These are phyloP conservation scores for Drosophila sp. DNA, from an alignment of 1,140 invertebrate species.

Conservation along the genomic window DNA sequence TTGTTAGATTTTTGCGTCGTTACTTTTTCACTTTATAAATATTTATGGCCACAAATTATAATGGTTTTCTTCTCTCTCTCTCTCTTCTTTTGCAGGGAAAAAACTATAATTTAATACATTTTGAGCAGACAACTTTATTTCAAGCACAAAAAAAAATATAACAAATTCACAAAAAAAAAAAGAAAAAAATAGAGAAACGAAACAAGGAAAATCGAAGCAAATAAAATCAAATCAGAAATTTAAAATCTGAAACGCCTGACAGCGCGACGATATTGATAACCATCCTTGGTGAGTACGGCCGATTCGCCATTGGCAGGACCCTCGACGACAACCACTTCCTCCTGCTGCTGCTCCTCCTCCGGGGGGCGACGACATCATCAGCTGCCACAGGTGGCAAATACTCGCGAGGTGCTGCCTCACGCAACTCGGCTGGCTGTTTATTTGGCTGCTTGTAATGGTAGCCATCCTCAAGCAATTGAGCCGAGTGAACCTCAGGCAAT, in stretches of 20 bases:
- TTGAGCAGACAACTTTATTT: slow-evolving; percentile 19
- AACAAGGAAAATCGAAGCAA: slow-evolving; percentile 2
- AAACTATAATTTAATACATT: slow-evolving; percentile 53
- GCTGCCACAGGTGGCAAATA: slow-evolving; percentile 61
- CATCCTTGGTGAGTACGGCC: slow-evolving; percentile 66
- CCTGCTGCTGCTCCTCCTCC: slow-evolving; percentile 12
- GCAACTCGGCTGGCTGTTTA: slow-evolving; percentile 53
- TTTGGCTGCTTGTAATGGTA: slow-evolving; percentile 73
- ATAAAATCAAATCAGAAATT: slow-evolving; percentile 33
- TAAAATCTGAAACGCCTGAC: slow-evolving; percentile 72
- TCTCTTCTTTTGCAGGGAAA: not conserved
- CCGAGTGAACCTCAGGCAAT: slow-evolving; percentile 62
- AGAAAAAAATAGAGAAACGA: not conserved
- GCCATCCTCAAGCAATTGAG: slow-evolving; percentile 59
- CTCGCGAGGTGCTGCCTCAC: slow-evolving; percentile 51
- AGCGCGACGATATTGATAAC: slow-evolving; percentile 74
- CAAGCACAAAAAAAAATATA: slow-evolving; percentile 29
- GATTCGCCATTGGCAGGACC: slow-evolving; percentile 64
- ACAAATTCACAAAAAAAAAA: slow-evolving; percentile 29
- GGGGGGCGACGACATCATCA: not conserved
- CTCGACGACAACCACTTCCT: slow-evolving; percentile 49
- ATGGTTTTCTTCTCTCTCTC: slow-evolving; percentile 14
- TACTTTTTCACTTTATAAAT: slow-evolving; percentile 66
- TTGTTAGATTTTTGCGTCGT: slow-evolving; percentile 43
- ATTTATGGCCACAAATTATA: slow-evolving; percentile 57